Evolutionary conservation across 2,888 invertebrate genomes (phyloP), one percentile per base, ranked within the genome.

Genomic region (Acronicta aceris): DNA sequence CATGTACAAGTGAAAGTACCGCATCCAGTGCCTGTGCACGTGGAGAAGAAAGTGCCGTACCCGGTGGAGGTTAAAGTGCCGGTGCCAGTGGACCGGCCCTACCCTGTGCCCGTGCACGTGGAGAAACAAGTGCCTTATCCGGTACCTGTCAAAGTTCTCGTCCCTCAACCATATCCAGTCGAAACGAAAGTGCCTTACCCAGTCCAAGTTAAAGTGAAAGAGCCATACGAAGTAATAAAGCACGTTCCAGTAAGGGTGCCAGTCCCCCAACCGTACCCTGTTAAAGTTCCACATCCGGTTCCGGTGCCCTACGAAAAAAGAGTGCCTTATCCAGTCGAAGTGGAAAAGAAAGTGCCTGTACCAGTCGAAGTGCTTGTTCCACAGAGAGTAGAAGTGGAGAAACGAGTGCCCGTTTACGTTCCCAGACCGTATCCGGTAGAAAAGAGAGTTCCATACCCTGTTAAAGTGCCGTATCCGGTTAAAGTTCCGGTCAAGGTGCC

Each of bases 151-250:
- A 93, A 85, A 81, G 89, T 95, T 30, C 76, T 89, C 52, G 90
- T 95, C 25, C 95, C 95, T 5, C 91, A 92, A 69, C 93, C 94
- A 4, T 93, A 93, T 58, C 94, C 95, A 0, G 95, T 95, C 54
- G 95, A 95, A 81, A 92, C 93, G n/a, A 94, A 90, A 81, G 94
- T 96, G n/a, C 95, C 94, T 49, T 92, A 93, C 66, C 93, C 94
- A 6, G 92, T 94, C 13, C 86, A 93, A 71, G 89, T 95, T 2
- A 95, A 95, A 88, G 85, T 93, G 4, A 89, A 76, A 74, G 91
- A 94, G 64, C 93, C 92, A 13, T 81, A 86, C 17, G 92, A 93
- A 80, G 91, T 95, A 9, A 88, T 94, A 57, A 92, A 86, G 76
- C 93, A 93, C 68, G 90, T 94, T 12, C 89, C 89, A 16, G 83